phyloP scores from a whole-genome alignment of 2,888 invertebrate genomes.

The Lymantria dispar region DNA sequence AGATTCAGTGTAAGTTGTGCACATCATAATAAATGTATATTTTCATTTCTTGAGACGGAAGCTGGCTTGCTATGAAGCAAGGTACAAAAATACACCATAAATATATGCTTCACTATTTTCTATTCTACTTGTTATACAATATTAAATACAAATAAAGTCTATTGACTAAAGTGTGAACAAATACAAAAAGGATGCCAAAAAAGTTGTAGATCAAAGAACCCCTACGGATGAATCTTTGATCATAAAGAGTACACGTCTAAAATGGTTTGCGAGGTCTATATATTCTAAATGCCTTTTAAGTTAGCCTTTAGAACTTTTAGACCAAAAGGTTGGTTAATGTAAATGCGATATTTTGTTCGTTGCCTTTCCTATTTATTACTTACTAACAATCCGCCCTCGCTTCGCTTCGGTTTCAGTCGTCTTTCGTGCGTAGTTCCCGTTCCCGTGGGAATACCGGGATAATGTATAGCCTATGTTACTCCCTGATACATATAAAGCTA shows the following conservation, averaged over 20 bases:
- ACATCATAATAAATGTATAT: constrained; percentile 29
- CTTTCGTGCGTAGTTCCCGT: too few species aligned
- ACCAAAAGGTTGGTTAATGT: not conserved
- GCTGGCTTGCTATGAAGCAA: not conserved
- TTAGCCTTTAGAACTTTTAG: not conserved
- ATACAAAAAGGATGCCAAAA: constrained; percentile 17
- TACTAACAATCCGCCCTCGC: too few species aligned
- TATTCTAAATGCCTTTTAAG: constrained; percentile 1
- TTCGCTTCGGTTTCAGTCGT: too few species aligned
- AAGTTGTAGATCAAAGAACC: constrained; percentile 24
- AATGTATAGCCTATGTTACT: too few species aligned
- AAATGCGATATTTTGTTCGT: not conserved
- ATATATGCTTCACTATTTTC: not conserved
- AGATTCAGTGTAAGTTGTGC: not conserved
- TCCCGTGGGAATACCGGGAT: too few species aligned
- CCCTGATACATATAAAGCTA: too few species aligned
- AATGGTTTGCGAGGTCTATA: constrained; percentile 7
- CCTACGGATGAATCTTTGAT: constrained; percentile 25
- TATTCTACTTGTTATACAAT: constrained; percentile 2
- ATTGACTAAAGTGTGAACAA: constrained; percentile 22
- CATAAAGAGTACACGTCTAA: constrained; percentile 20
- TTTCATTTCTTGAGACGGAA: constrained; percentile 1
- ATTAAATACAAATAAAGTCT: constrained; percentile 19
- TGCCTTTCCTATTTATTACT: too few species aligned
- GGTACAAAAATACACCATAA: not conserved